A percentile compares a stretch with the other conserved stretches of the same genome.
Conservation (phyloP, 2,797 vertebrate genomes). For the Takifugu ocellatus region DNA sequence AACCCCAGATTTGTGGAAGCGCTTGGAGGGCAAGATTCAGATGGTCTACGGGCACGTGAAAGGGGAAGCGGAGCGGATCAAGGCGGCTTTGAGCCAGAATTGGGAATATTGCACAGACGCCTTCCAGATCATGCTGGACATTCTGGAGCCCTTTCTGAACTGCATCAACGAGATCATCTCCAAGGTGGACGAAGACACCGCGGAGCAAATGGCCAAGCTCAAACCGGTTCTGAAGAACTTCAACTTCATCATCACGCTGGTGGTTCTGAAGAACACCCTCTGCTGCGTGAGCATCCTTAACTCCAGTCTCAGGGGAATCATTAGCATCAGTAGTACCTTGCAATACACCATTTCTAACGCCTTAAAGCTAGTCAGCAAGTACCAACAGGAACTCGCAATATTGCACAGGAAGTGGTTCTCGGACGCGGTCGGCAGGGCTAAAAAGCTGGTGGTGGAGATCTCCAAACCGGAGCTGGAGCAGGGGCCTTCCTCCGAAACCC, state of each 20-base stretch:
- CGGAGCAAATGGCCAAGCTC: slow-evolving; percentile 81
- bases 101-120: slow-evolving; percentile 90
- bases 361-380: slow-evolving; percentile 93
- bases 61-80: slow-evolving; percentile 85
- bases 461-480: slow-evolving; percentile 79
- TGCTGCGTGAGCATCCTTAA: slow-evolving; percentile 97
- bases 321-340: slow-evolving; percentile 88
- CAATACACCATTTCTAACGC: slow-evolving; percentile 93
- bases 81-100: slow-evolving; percentile 79
- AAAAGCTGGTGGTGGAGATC: slow-evolving; percentile 86
- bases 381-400: slow-evolving; percentile 93
- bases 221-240: slow-evolving; percentile 89
- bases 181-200: slow-evolving; percentile 78
- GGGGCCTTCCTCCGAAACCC: slow-evolving; percentile 71
- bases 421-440: slow-evolving; percentile 86
- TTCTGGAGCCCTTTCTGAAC: slow-evolving; percentile 87
- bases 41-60: slow-evolving; percentile 83
- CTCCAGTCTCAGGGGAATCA: slow-evolving; percentile 92
- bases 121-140: slow-evolving; percentile 90
- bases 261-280: slow-evolving; percentile 93
- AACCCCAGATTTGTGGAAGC: slow-evolving; percentile 80
- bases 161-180: slow-evolving; percentile 86
- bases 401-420: slow-evolving; percentile 98
- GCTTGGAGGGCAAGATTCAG: slow-evolving; percentile 84
- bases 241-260: slow-evolving; percentile 91